Conservation (phyloP, 92 coral and sea anemone species). For the Galaxea fascicularis region DNA sequence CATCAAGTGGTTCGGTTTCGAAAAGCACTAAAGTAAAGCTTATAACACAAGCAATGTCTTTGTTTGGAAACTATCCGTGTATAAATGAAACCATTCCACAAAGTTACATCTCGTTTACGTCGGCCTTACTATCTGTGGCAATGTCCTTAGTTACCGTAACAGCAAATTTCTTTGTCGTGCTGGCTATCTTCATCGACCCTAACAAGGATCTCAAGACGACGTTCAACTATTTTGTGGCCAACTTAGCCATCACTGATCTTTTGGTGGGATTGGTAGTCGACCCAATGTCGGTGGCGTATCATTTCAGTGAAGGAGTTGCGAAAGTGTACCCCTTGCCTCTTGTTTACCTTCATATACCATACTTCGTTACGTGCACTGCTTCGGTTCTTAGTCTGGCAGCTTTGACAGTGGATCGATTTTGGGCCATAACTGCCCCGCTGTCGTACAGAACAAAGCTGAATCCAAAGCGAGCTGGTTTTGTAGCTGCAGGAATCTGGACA, state of each 20-base stretch:
- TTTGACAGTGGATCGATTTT: constrained; percentile 85
- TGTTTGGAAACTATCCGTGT: constrained; percentile 82
- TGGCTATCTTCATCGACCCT: constrained; percentile 83
- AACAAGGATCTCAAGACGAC: constrained; percentile 80
- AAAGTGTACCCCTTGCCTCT: constrained; percentile 41
- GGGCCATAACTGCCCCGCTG: constrained; percentile 85
- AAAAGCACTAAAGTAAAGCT: neutral
- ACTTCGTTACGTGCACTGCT: constrained; percentile 83
- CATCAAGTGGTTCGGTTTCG: neutral
- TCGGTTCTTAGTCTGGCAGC: constrained; percentile 92
- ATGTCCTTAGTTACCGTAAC: constrained; percentile 63
- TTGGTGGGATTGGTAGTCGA: constrained; percentile 75
- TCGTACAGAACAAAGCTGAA: constrained; percentile 77
- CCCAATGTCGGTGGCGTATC: constrained; percentile 68
- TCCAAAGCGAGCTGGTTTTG: constrained; percentile 76
- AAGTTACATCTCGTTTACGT: constrained; percentile 65
- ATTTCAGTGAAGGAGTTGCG: constrained; percentile 71
- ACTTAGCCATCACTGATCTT: constrained; percentile 79
- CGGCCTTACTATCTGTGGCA: constrained; percentile 60
- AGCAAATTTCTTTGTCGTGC: constrained; percentile 79
- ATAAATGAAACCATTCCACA: constrained; percentile 74
- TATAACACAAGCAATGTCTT: constrained; percentile 47
- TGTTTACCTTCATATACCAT: constrained; percentile 66
- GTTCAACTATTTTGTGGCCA: constrained; percentile 83
- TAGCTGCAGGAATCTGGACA: constrained; percentile 82